A percentile compares a stretch with the other conserved stretches of the same genome.
Evolutionary conservation across 2,113 vertebrate genomes (phyloP).

Genomic region (Hyperopisus bebe): DNA sequence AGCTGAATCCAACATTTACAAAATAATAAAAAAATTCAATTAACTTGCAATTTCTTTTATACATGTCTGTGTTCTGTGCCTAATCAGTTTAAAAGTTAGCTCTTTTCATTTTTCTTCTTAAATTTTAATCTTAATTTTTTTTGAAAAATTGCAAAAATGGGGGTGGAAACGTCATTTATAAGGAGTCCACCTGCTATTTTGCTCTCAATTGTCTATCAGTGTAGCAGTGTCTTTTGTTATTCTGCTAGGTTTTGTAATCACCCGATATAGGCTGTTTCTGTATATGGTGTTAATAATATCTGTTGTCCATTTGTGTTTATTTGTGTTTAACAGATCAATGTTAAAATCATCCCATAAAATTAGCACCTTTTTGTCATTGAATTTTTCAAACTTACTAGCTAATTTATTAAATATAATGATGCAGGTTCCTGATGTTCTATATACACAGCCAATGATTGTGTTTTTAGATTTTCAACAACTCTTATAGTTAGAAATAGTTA

Average conservation of each 20-base stretch:
- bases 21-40: background rate
- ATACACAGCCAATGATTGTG: background rate
- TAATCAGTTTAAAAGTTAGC: background rate
- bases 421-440: background rate
- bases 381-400: background rate
- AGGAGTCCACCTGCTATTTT: background rate
- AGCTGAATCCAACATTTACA: background rate
- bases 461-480: background rate
- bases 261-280: background rate
- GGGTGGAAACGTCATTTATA: background rate
- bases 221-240: background rate
- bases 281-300: background rate
- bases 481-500: background rate
- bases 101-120: background rate
- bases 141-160: background rate
- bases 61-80: background rate
- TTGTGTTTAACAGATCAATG: background rate
- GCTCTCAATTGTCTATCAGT: background rate
- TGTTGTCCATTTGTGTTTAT: background rate
- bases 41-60: background rate
- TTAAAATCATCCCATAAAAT: background rate
- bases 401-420: background rate
- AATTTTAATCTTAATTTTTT: too few species aligned
- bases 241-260: background rate
- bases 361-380: background rate